Base-by-base conservation (phyloP, 2,113 vertebrate genomes). In the Mugil cephalus region DNA sequence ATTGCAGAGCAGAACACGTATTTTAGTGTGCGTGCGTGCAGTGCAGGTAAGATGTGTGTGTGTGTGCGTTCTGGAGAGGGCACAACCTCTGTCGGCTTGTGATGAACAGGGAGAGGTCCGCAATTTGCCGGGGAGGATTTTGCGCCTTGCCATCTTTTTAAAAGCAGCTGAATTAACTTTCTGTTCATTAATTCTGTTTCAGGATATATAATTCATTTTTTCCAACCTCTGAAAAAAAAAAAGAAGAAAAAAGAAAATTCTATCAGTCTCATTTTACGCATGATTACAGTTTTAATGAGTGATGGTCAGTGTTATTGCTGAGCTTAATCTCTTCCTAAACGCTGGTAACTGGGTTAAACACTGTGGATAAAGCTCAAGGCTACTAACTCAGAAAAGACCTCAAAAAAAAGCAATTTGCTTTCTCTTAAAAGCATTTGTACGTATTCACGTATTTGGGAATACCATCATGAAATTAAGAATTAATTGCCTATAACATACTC, bases 281-380 rank as follows among this genome's bases (percentile, higher is more conserved):
- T 95, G 94, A 97, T 97, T 96, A 96, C 93, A 94, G 95, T 95
- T 97, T 96, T 97, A 98, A 98, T 96, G 95, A 97, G 88, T 89
- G 94, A 95, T 95, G 94, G 95, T 93, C 94, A 95, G 93, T 93
- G 94, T 95, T 97, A 89, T 79, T 83, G 80, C 94, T 79, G 52
- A 87, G 90, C 93, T 94, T 96, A 95, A 97, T 96, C 95, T 84
- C 66, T 72, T 88, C 71, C 82, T 80, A 81, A 85, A 84, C 71
- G 58, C 65, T 80, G 68, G 60, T 76, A 80, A 88, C 74, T 53
- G 56, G 69, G 56, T 70, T 80, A 91, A 88, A 90, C 67, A 69
- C 43, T 61, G 46, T 62, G 80, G 75, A 90, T 89, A 81, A 87
- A 82, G 43, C 80, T 71, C 51, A 78, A 70, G 69, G 73, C 69